These are phyloP conservation scores for Xiphophorus hellerii DNA, from an alignment of 2,113 vertebrate species.

Conservation along the genomic window DNA sequence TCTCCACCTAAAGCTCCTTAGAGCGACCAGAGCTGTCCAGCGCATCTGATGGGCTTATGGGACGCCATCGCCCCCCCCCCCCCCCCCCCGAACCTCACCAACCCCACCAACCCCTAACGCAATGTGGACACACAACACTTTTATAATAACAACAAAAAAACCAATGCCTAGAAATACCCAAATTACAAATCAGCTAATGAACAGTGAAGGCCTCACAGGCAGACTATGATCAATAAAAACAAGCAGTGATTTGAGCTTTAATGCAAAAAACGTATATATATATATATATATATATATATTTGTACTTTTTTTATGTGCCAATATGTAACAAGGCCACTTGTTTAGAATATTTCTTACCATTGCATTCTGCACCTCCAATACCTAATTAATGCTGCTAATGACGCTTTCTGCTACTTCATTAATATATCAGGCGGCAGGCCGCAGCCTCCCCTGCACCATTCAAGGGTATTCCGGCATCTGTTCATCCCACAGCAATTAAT, in stretches of 20 bases:
- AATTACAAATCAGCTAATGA: background rate
- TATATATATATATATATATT: background rate
- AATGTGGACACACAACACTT: slow-evolving; percentile 18
- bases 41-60: slow-evolving; percentile 88
- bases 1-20: slow-evolving; percentile 92
- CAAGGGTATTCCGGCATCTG: slow-evolving; percentile 96
- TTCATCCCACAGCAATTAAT: slow-evolving; percentile 97
- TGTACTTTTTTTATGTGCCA: background rate
- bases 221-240: background rate
- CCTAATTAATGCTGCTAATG: slow-evolving; percentile 93
- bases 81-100: background rate
- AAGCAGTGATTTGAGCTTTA: background rate
- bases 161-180: too few relatives aligned
- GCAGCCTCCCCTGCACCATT: slow-evolving; percentile 83
- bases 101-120: slow-evolving; percentile 24
- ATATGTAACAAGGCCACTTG: background rate
- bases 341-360: background rate
- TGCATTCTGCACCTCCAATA: slow-evolving; percentile 61
- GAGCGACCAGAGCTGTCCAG: slow-evolving; percentile 88
- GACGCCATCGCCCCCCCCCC: too few relatives aligned
- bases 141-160: too few relatives aligned
- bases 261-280: background rate
- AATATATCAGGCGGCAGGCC: slow-evolving; percentile 87
- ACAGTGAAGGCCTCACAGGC: background rate
- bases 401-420: slow-evolving; percentile 86